phyloP scores from a whole-genome alignment of 2,888 invertebrate genomes.

The Disparrhopalites patrizii region DNA sequence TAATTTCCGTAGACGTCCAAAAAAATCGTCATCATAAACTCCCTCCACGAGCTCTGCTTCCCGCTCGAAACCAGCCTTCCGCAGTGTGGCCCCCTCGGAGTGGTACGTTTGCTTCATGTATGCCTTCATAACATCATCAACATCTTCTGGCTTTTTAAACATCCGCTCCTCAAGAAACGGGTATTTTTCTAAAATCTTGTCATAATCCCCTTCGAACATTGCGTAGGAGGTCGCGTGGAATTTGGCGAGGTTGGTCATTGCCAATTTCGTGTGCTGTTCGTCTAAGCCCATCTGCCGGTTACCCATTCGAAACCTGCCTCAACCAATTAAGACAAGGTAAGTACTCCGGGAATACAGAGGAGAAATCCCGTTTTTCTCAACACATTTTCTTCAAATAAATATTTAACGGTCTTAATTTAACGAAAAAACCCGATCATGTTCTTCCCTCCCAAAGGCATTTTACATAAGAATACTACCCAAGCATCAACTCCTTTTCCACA shows the following conservation, averaged over 20 bases:
- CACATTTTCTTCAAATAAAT: too few relatives aligned
- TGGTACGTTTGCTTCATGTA: conserved; percentile 19
- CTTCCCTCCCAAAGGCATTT: too few relatives aligned
- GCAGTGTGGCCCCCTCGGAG: conserved; percentile 25
- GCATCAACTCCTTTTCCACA: too few relatives aligned
- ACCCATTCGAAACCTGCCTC: conserved; percentile 38
- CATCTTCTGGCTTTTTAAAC: conserved; percentile 31
- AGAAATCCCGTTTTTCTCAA: too few relatives aligned
- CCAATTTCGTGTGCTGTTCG: conserved; percentile 30
- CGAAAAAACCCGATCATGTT: too few relatives aligned
- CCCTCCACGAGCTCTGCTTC: conserved; percentile 15
- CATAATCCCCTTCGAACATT: conserved; percentile 39
- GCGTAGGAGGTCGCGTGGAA: conserved; percentile 44
- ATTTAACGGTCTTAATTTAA: too few relatives aligned
- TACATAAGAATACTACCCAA: too few relatives aligned
- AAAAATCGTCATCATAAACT: conserved; percentile 13
- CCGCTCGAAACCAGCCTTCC: conserved; percentile 2
- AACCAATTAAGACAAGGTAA: neutral
- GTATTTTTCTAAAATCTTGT: conserved; percentile 36
- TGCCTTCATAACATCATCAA: conserved; percentile 26
- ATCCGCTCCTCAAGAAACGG: conserved; percentile 38
- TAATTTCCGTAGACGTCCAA: neutral
- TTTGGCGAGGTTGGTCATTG: conserved; percentile 35
- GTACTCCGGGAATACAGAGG: too few relatives aligned
- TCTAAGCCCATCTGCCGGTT: conserved; percentile 41